Percentiles rank a stretch among this genome's conserved stretches.
phyloP scores from a whole-genome alignment of 2,888 invertebrate genomes.

The Halocaridina rubra region DNA sequence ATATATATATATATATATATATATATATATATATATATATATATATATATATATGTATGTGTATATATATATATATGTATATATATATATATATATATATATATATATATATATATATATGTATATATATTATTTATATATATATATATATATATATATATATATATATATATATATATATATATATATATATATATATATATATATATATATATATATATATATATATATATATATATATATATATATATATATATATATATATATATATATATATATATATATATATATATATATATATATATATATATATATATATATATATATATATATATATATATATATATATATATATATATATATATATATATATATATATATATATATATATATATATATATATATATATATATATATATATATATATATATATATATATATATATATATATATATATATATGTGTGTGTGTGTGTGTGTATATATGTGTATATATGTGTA shows the following conservation, averaged over 20 bases:
- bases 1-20: not conserved
- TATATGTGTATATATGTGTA: not conserved
- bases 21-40: not conserved
- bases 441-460: not conserved
- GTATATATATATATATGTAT: not conserved
- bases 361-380: not conserved
- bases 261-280: not conserved
- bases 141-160: not conserved
- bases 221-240: not conserved
- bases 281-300: not conserved
- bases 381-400: not conserved
- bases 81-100: not conserved
- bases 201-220: not conserved
- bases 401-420: not conserved
- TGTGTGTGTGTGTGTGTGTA: not conserved
- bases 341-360: not conserved
- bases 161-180: not conserved
- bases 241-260: not conserved
- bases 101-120: not conserved
- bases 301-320: not conserved
- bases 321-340: not conserved
- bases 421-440: not conserved
- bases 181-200: not conserved
- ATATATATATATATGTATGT: not conserved
- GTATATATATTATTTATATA: not conserved